phyloP scores from a whole-genome alignment of 2,113 vertebrate genomes.

The Ailuropoda melanoleuca region DNA sequence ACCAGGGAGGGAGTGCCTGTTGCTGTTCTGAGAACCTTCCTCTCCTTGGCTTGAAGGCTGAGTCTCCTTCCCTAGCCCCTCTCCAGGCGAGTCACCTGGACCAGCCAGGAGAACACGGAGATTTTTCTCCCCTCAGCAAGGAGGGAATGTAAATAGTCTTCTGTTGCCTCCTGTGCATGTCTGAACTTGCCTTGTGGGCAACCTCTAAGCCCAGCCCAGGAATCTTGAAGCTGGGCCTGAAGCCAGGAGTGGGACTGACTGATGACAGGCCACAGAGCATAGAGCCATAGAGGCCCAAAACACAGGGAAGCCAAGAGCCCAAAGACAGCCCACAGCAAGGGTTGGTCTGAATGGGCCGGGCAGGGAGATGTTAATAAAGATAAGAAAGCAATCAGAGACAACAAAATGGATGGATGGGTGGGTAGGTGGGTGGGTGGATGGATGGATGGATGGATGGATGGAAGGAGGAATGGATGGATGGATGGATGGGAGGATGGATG shows the following conservation, averaged over 20 bases:
- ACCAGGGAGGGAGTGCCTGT: neutral
- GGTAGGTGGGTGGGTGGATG: neutral
- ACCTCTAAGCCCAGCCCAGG: neutral
- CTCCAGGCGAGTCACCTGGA: neutral
- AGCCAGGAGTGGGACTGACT: neutral
- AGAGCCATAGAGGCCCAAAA: neutral
- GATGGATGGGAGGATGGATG: neutral
- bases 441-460: neutral
- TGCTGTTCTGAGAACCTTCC: neutral
- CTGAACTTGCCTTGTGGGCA: neutral
- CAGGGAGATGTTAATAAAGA: neutral
- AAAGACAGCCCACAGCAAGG: neutral
- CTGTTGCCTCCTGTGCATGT: neutral
- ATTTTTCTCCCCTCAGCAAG: neutral
- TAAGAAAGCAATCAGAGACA: neutral
- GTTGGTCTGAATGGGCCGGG: neutral
- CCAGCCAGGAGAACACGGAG: neutral
- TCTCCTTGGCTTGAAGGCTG: neutral
- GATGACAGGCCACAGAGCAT: neutral
- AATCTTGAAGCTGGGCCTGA: neutral
- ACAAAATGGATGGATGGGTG: neutral
- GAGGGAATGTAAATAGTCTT: neutral
- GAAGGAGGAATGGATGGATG: neutral
- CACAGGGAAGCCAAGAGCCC: neutral
- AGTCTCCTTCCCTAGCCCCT: rapidly evolving